Percentiles rank a stretch among this genome's conserved stretches.
Evolutionary conservation across 2,113 vertebrate genomes (phyloP).

Genomic region (Syngnathus scovelli): DNA sequence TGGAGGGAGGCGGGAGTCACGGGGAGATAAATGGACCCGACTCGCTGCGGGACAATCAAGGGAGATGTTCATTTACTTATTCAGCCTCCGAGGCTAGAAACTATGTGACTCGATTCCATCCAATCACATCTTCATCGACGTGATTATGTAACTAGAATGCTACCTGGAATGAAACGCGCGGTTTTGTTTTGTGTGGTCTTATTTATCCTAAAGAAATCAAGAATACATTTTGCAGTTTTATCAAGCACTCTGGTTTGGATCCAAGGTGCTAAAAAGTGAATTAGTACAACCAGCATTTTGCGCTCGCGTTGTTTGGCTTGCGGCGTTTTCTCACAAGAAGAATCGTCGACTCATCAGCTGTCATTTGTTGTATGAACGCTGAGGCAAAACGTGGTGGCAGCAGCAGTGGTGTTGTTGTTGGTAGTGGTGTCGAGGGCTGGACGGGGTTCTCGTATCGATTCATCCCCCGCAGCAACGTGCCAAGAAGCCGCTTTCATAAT

Average conservation of each 20-base stretch:
- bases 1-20: not conserved
- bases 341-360: not conserved
- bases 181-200: constrained; percentile 7
- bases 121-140: constrained; percentile 45
- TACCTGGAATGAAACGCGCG: constrained; percentile 10
- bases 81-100: constrained; percentile 19
- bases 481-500: constrained; percentile 64
- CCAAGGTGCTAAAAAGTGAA: no score
- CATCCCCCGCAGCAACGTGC: constrained; percentile 53
- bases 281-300: not conserved
- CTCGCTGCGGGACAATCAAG: constrained; percentile 30
- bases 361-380: not conserved
- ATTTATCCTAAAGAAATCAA: constrained; percentile 22
- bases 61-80: constrained; percentile 32
- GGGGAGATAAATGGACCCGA: constrained; percentile 23
- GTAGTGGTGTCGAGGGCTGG: not conserved
- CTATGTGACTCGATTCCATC: constrained; percentile 30
- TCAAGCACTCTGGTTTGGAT: not conserved
- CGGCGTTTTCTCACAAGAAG: not conserved
- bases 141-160: constrained; percentile 26
- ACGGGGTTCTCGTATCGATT: constrained; percentile 51
- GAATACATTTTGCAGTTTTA: constrained; percentile 47
- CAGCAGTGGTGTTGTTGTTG: not conserved
- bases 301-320: not conserved
- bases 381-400: not conserved